phyloP scores from a whole-genome alignment of 2,113 vertebrate genomes.

The Cariama cristata region DNA sequence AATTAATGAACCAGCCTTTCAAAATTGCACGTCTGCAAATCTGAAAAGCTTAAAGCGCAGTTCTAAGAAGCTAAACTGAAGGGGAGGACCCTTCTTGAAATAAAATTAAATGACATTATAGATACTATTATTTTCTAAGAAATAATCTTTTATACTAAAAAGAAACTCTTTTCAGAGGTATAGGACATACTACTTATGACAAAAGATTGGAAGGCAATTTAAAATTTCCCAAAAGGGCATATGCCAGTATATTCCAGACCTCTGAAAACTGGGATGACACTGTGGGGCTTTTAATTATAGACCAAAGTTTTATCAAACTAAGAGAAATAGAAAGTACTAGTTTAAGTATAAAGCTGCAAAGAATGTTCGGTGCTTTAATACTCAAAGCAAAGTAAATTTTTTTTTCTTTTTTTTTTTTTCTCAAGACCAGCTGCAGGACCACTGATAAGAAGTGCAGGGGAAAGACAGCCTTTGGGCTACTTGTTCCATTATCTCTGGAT shows the following conservation, averaged over 20 bases:
- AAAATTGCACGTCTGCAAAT: not conserved
- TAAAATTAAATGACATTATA: not conserved
- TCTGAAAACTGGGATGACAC: not conserved
- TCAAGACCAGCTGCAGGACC: slow-evolving; percentile 8
- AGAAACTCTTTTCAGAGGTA: not conserved
- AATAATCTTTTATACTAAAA: slow-evolving; percentile 1
- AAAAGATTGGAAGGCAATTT: not conserved
- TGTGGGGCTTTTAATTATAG: not conserved
- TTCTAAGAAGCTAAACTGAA: not conserved
- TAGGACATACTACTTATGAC: not conserved
- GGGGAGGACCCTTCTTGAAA: slow-evolving; percentile 15
- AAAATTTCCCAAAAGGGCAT: not conserved
- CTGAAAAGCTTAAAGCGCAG: not conserved
- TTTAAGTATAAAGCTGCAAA: not conserved
- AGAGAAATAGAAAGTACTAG: not conserved
- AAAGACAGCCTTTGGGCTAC: slow-evolving; percentile 14
- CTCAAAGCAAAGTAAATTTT: not conserved
- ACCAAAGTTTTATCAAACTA: not conserved
- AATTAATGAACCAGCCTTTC: not conserved
- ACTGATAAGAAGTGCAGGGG: slow-evolving; percentile 32
- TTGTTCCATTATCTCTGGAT: not conserved
- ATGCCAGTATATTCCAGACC: not conserved
- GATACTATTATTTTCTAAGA: slow-evolving; percentile 31
- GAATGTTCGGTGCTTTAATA: not conserved
- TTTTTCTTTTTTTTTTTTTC: not conserved